Evolutionary conservation across 2,797 vertebrate genomes (phyloP).

Genomic region (Poliocrania exsul): DNA sequence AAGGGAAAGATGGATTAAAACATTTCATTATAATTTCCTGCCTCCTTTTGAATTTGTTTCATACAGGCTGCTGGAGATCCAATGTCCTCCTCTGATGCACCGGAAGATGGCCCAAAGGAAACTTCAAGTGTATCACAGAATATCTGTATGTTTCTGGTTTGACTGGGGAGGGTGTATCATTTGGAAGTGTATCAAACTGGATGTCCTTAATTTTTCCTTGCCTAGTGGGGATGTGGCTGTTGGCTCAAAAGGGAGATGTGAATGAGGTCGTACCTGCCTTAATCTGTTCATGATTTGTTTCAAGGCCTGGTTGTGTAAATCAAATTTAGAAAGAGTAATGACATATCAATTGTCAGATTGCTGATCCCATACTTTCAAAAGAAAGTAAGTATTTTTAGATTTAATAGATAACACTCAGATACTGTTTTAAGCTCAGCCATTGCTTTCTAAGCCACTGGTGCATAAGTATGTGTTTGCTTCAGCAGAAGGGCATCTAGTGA

Average conservation of each 20-base stretch:
- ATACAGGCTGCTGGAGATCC: conserved; percentile 68
- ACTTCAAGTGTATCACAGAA: conserved; percentile 69
- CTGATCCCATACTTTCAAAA: neutral
- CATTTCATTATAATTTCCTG: conserved; percentile 14
- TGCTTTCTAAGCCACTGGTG: neutral
- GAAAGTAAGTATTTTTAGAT: neutral
- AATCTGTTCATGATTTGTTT: neutral
- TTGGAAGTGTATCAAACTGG: neutral
- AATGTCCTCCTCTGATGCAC: conserved; percentile 39
- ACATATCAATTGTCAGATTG: neutral
- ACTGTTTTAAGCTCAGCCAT: neutral
- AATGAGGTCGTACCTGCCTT: neutral
- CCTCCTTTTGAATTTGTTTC: conserved; percentile 42
- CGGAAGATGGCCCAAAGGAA: conserved; percentile 71
- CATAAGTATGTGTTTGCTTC: neutral
- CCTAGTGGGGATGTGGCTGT: neutral
- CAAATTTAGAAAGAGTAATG: neutral
- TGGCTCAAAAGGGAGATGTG: neutral
- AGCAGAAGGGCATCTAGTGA: neutral
- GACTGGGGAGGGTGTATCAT: neutral
- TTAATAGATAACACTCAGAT: neutral
- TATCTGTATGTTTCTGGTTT: conserved; percentile 77
- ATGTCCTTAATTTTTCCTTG: neutral
- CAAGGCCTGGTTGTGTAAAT: neutral
- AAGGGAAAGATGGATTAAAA: neutral